phyloP scores from a whole-genome alignment of 1,140 invertebrate genomes.

The Drosophila azteca region DNA sequence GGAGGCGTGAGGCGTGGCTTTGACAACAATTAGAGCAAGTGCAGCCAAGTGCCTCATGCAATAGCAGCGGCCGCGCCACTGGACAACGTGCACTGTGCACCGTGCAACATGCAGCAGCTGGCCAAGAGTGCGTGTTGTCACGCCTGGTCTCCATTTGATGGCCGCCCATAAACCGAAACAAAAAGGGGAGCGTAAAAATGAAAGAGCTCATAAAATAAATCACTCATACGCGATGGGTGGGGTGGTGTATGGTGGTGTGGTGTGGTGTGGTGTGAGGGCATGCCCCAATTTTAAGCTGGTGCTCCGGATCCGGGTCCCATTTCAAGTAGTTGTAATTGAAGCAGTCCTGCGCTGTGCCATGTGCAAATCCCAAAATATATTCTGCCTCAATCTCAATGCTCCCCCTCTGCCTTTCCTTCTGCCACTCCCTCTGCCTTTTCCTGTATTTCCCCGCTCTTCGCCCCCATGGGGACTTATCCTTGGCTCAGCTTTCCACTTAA shows the following conservation, averaged over 20 bases:
- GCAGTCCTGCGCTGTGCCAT: slow-evolving; percentile 38
- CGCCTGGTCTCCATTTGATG: slow-evolving; percentile 31
- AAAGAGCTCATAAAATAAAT: slow-evolving; percentile 61
- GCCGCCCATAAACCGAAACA: slow-evolving; percentile 35
- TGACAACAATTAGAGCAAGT: slow-evolving; percentile 42
- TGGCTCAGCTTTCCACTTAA: slow-evolving; percentile 75
- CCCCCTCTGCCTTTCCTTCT: neutral
- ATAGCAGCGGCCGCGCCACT: too few species aligned
- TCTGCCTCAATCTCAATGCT: slow-evolving; percentile 56
- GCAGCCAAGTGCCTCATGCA: slow-evolving; percentile 9
- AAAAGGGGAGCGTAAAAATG: slow-evolving; percentile 18
- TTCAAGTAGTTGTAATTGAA: slow-evolving; percentile 78
- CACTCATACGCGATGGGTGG: slow-evolving; percentile 55
- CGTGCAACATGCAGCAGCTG: slow-evolving; percentile 1
- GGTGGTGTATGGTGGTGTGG: neutral
- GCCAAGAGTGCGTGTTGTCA: slow-evolving; percentile 35
- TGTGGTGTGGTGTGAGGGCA: neutral
- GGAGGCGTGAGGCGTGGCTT: slow-evolving; percentile 19
- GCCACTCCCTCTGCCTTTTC: neutral
- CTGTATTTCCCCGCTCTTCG: neutral
- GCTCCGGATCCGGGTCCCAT: slow-evolving; percentile 34
- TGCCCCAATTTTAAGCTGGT: neutral
- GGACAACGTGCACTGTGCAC: neutral
- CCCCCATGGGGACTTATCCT: slow-evolving; percentile 33
- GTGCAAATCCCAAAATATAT: slow-evolving; percentile 70